A percentile compares a stretch with the other conserved stretches of the same genome.
These are phyloP conservation scores for Poeciliopsis prolifica DNA, from an alignment of 2,113 vertebrate species.

Conservation along the genomic window DNA sequence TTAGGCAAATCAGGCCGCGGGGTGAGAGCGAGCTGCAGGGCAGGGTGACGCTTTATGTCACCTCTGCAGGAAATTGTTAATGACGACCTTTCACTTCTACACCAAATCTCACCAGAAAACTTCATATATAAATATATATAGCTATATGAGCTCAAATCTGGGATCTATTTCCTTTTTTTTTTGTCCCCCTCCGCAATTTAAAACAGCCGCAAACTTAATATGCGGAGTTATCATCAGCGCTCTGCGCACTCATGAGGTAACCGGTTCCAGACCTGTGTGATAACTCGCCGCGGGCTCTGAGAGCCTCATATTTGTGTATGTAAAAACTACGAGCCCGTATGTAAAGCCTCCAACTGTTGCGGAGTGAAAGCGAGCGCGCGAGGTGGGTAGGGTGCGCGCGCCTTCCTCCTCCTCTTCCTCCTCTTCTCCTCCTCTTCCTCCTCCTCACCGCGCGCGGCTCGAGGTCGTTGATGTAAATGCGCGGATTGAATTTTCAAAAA, in stretches of 20 bases:
- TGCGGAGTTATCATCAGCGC: background rate
- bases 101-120: background rate
- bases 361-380: slow-evolving; percentile 17
- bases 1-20: slow-evolving; percentile 46
- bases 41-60: slow-evolving; percentile 59
- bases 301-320: slow-evolving; percentile 16
- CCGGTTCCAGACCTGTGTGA: background rate
- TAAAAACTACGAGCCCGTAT: slow-evolving; percentile 26
- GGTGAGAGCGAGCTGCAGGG: slow-evolving; percentile 46
- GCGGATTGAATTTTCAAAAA: slow-evolving; percentile 77
- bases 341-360: slow-evolving; percentile 33
- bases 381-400: slow-evolving; percentile 59
- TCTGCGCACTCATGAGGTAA: background rate
- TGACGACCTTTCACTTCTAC: slow-evolving; percentile 27
- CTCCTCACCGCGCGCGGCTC: slow-evolving; percentile 65
- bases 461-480: slow-evolving; percentile 83
- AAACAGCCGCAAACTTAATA: background rate
- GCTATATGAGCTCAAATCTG: background rate
- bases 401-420: slow-evolving; percentile 60
- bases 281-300: background rate
- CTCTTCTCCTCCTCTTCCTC: slow-evolving; percentile 52
- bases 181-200: background rate
- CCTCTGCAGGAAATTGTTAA: slow-evolving; percentile 46
- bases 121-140: background rate
- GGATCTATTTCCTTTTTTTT: background rate